These are phyloP conservation scores for Bambusicola thoracicus DNA, from an alignment of 2,113 vertebrate genomes.

Conservation along the genomic window DNA sequence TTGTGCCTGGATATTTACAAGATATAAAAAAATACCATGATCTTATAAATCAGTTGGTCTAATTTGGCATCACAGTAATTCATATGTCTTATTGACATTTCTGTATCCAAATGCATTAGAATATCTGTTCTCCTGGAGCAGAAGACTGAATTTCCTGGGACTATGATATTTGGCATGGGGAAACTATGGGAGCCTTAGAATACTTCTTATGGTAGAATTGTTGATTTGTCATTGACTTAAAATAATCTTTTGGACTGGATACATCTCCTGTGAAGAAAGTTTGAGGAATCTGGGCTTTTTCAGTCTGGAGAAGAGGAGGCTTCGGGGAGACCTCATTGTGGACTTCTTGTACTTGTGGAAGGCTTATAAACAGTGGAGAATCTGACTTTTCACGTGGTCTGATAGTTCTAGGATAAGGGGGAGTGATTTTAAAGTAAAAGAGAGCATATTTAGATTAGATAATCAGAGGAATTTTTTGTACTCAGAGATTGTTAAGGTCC, in stretches of 20 bases:
- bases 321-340: not conserved
- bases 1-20: not conserved
- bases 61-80: not conserved
- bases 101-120: not conserved
- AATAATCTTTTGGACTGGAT: not conserved
- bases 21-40: not conserved
- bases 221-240: not conserved
- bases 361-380: not conserved
- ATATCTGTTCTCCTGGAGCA: not conserved
- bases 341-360: not conserved
- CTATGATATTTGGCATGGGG: not conserved
- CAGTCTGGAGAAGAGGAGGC: not conserved
- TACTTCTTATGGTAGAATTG: not conserved
- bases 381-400: not conserved
- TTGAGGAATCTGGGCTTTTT: not conserved
- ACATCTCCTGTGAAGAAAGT: not conserved
- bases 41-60: slow-evolving; percentile 18
- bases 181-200: not conserved
- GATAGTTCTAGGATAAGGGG: no score
- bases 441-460: not conserved
- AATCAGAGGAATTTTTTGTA: not conserved
- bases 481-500: not conserved
- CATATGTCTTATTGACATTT: not conserved
- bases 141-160: not conserved
- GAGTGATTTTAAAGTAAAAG: not conserved